Base-by-base conservation (phyloP, 2,888 invertebrate genomes). In the Xylocampa areola region DNA sequence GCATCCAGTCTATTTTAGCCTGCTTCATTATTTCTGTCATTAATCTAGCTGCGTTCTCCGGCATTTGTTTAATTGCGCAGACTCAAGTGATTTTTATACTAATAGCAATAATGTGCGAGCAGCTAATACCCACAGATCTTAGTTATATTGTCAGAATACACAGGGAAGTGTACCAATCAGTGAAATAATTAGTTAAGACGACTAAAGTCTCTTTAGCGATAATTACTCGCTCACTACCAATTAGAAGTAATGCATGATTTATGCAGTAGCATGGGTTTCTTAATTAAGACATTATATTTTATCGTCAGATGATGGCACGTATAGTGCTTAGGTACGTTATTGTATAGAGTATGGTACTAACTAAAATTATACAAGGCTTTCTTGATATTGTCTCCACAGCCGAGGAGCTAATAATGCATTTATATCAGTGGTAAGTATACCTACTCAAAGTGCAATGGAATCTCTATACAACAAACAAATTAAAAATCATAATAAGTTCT, bases 231-330 rank as follows among this genome's bases (percentile, higher is more conserved):
- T 63, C 52, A 48, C 50, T 47, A 47, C 30, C 47, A 50, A 63
- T 70, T 72, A 72, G 4, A 19, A 32, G 25, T 72, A 63, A 68
- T 68, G 55, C 40, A 44, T 29, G 69, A 54, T 63, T 66, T 66
- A 66, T 68, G 64, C 66, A 50, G 33, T 14, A 16, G 33, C 45
- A 35, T 47, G 43, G 7, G 41, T 33, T 53, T 45, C 25, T 45
- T 37, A 65, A 49, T 41, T 39, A 33, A 45, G 11, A 19, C 17
- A 55, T 45, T 64, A 10, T 50, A 29, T 19, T n/a, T 44, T 30
- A 36, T 47, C 7, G 8, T 5, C 10, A 32, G 39, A 16, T 40
- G n/a, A 36, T 35, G 13, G 10, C 35, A n/a, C 6, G 4, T 14
- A 10, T 23, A 11, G 14, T 35, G 17, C 17, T 6, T 32, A 21